These are phyloP conservation scores for Moxostoma hubbsi DNA, from an alignment of 2,797 vertebrate species.

Conservation along the genomic window DNA sequence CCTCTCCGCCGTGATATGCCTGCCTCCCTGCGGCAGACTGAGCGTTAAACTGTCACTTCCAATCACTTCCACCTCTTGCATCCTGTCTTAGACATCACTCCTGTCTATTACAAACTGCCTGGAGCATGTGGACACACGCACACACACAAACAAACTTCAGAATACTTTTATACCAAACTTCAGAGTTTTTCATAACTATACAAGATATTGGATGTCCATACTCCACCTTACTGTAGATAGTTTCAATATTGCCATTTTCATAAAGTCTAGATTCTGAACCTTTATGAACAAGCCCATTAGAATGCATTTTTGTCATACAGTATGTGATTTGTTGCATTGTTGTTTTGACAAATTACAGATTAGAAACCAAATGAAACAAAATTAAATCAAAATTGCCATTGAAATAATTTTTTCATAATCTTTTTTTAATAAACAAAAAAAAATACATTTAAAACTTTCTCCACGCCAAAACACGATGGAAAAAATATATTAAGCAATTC, in stretches of 20 bases:
- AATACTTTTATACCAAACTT: neutral
- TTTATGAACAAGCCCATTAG: neutral
- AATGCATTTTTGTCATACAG: neutral
- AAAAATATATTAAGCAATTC: too few relatives aligned
- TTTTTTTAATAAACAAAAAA: too few relatives aligned
- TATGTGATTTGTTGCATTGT: too few relatives aligned
- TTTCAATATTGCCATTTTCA: conserved; percentile 18
- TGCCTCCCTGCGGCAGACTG: conserved; percentile 9
- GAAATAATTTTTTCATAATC: too few relatives aligned
- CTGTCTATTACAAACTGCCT: conserved; percentile 28
- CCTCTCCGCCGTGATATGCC: neutral
- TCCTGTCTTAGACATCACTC: conserved; percentile 26
- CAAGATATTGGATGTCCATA: neutral
- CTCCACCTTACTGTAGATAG: neutral
- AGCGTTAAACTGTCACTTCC: conserved; percentile 37
- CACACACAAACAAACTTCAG: neutral
- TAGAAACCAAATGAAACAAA: too few relatives aligned
- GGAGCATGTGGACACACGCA: neutral
- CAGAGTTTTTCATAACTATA: neutral
- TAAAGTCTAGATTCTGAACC: neutral
- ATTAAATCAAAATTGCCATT: too few relatives aligned
- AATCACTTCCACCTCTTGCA: conserved; percentile 23
- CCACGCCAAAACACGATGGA: too few relatives aligned
- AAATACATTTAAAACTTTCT: too few relatives aligned
- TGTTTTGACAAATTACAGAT: too few relatives aligned